These are phyloP conservation scores for Brevipalpus yothersi DNA, from an alignment of 1,140 invertebrate species.

Conservation along the genomic window DNA sequence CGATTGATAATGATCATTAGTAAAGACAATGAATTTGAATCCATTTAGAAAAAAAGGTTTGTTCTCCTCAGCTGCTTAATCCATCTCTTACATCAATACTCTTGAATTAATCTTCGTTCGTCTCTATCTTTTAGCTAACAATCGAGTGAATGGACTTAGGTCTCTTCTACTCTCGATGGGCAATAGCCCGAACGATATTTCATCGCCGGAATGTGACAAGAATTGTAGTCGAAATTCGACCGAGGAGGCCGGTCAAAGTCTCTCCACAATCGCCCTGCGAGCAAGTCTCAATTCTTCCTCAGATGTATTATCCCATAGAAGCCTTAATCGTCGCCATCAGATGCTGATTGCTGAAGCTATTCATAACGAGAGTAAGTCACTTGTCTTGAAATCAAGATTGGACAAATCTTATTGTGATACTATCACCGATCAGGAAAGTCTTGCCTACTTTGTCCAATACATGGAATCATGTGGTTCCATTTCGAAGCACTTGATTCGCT, in stretches of 20 bases:
- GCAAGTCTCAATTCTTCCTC: neutral
- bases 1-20: neutral
- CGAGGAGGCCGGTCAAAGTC: neutral
- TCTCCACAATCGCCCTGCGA: neutral
- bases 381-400: slow-evolving; percentile 16
- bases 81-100: neutral
- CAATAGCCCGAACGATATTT: neutral
- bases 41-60: neutral
- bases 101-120: neutral
- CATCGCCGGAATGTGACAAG: neutral
- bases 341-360: slow-evolving; percentile 11
- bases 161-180: neutral
- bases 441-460: slow-evolving; percentile 44
- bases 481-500: slow-evolving; percentile 29
- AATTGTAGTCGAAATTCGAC: neutral
- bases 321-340: slow-evolving; percentile 4
- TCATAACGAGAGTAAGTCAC: slow-evolving; percentile 7
- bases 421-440: slow-evolving; percentile 36
- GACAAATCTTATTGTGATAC: slow-evolving; percentile 36
- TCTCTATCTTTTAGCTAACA: neutral
- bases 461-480: slow-evolving; percentile 32
- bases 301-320: slow-evolving; percentile 4
- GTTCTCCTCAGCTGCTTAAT: neutral
- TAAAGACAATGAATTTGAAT: neutral
- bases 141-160: neutral